Conservation (phyloP, 1,140 invertebrate species). For the Metopolophium dirhodum region DNA sequence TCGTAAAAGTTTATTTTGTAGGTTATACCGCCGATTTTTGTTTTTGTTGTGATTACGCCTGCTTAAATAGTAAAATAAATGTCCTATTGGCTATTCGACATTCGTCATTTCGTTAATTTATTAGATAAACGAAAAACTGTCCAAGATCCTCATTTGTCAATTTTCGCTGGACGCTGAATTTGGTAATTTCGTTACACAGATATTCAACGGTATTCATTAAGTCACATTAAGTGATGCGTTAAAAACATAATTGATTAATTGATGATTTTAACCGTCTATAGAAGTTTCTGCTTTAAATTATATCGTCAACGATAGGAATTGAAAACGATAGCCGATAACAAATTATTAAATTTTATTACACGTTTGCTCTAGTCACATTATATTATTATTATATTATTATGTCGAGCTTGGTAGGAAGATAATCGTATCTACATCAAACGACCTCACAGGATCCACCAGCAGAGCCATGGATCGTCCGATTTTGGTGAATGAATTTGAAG, state of each 20-base stretch:
- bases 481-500: constrained; percentile 35
- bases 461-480: constrained; percentile 24
- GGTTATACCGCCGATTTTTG: constrained; percentile 32
- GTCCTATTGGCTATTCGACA: not conserved
- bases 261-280: not conserved
- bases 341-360: not conserved
- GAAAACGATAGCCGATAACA: not conserved
- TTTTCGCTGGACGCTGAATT: not conserved
- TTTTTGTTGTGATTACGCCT: not conserved
- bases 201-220: not conserved
- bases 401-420: not conserved
- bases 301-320: not conserved
- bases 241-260: not conserved
- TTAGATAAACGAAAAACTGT: not conserved
- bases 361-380: not conserved
- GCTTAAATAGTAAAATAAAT: not conserved
- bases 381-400: not conserved
- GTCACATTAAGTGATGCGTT: not conserved
- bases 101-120: not conserved
- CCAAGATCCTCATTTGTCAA: not conserved
- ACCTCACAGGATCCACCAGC: not conserved
- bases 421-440: not conserved
- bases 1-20: not conserved
- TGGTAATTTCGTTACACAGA: not conserved
- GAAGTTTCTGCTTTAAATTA: not conserved